A percentile compares a stretch with the other conserved stretches of the same genome.
phyloP scores from a whole-genome alignment of 2,797 vertebrate genomes.

The Coregonus ussuriensis region DNA sequence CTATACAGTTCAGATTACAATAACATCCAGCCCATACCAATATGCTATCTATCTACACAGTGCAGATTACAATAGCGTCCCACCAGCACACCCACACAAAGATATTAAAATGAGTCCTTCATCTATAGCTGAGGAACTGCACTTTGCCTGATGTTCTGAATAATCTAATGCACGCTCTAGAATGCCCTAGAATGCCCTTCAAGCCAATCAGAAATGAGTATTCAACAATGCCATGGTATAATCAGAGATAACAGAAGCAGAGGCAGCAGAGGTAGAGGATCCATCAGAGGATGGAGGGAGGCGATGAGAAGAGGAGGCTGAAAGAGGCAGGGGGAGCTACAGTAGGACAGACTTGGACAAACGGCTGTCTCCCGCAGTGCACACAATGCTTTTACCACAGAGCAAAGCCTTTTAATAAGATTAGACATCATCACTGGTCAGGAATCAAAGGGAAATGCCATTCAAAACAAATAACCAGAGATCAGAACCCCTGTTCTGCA shows the following conservation, averaged over 20 bases:
- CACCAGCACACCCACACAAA: background rate
- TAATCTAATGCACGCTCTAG: background rate
- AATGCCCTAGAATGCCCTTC: too few species aligned
- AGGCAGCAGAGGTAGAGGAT: background rate
- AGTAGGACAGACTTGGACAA: constrained; percentile 13
- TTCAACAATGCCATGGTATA: too few species aligned
- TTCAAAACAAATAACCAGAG: constrained; percentile 37
- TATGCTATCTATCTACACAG: too few species aligned
- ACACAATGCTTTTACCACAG: background rate
- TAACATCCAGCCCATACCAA: too few species aligned
- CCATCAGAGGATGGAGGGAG: background rate
- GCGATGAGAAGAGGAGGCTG: background rate
- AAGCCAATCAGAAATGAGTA: too few species aligned
- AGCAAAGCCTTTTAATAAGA: constrained; percentile 37
- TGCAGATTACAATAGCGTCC: too few species aligned
- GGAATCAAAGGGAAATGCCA: constrained; percentile 48
- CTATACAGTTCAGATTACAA: too few species aligned
- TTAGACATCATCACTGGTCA: constrained; percentile 39
- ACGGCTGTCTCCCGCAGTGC: constrained; percentile 11
- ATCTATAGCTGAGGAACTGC: background rate
- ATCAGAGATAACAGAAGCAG: constrained; percentile 5
- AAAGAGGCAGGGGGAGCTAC: background rate
- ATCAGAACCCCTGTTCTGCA: constrained; percentile 34
- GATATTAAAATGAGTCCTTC: background rate
- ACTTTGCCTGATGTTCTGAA: background rate